phyloP scores from a whole-genome alignment of 2,888 invertebrate species.

The Nemotelus pantherinus region DNA sequence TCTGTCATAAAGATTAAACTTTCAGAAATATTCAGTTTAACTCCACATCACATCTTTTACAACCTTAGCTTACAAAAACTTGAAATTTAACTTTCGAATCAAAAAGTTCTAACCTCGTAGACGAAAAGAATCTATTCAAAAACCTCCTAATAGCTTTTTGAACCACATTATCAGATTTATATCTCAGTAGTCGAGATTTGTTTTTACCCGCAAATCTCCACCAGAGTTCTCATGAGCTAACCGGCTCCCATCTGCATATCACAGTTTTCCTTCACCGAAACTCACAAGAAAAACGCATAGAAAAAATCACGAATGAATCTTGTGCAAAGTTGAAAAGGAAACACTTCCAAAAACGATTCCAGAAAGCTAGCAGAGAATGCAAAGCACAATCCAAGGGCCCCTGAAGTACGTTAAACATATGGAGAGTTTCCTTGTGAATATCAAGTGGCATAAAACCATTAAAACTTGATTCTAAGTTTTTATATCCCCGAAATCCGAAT shows the following conservation, averaged over 20 bases:
- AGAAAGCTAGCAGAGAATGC: background rate
- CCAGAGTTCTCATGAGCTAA: background rate
- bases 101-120: slow-evolving; percentile 31
- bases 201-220: background rate
- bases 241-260: background rate
- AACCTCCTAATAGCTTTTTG: slow-evolving; percentile 24
- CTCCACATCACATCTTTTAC: slow-evolving; percentile 9
- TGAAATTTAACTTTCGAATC: slow-evolving; percentile 32
- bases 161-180: slow-evolving; percentile 37
- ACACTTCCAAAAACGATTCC: slow-evolving; percentile 10
- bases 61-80: slow-evolving; percentile 40
- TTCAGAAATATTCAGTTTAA: too few species aligned
- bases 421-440: slow-evolving; percentile 44
- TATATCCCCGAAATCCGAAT: slow-evolving; percentile 43
- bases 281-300: background rate
- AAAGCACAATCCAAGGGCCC: background rate
- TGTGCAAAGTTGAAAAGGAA: slow-evolving; percentile 23
- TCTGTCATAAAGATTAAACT: too few species aligned
- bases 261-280: background rate
- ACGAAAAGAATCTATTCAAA: slow-evolving; percentile 23
- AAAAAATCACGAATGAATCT: background rate
- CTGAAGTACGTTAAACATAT: slow-evolving; percentile 36
- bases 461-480: slow-evolving; percentile 48
- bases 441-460: slow-evolving; percentile 49
- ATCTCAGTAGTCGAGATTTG: slow-evolving; percentile 11